Evolutionary conservation across 2,113 vertebrate species (phyloP).

Genomic region (Camelus bactrianus): DNA sequence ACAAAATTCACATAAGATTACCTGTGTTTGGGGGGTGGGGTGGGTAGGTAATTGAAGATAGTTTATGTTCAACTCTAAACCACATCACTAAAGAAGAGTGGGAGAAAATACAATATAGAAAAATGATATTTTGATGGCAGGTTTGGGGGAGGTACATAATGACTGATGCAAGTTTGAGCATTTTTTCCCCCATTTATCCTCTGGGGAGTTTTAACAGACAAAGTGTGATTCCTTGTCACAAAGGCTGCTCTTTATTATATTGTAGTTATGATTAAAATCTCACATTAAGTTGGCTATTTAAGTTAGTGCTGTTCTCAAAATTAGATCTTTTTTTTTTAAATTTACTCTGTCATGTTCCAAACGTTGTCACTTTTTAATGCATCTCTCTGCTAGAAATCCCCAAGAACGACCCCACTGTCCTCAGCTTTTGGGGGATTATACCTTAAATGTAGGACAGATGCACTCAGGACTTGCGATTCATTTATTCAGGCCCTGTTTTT

Average conservation of each 20-base stretch:
- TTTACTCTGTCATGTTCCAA: background rate
- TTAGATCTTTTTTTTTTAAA: background rate
- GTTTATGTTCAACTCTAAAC: background rate
- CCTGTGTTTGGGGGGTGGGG: background rate
- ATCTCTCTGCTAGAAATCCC: background rate
- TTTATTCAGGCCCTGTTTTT: background rate
- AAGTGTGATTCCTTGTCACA: background rate
- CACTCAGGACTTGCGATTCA: constrained; percentile 21
- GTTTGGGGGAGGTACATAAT: background rate
- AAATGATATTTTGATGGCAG: constrained; percentile 28
- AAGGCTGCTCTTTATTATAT: background rate
- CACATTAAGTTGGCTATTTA: constrained; percentile 22
- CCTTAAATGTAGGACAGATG: background rate
- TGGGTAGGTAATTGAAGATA: background rate
- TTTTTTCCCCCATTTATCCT: background rate
- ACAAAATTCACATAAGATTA: background rate
- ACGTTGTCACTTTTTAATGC: background rate
- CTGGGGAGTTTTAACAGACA: background rate
- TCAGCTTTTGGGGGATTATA: constrained; percentile 10
- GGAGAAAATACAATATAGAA: background rate
- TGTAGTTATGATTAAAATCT: constrained; percentile 36
- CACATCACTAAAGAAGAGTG: background rate
- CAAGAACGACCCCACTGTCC: background rate
- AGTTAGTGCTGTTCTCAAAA: constrained; percentile 31
- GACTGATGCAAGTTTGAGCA: background rate